Evolutionary conservation across 2,888 invertebrate genomes (phyloP), one percentile per base, ranked within the genome.

Genomic region (Melanostoma mellinum): DNA sequence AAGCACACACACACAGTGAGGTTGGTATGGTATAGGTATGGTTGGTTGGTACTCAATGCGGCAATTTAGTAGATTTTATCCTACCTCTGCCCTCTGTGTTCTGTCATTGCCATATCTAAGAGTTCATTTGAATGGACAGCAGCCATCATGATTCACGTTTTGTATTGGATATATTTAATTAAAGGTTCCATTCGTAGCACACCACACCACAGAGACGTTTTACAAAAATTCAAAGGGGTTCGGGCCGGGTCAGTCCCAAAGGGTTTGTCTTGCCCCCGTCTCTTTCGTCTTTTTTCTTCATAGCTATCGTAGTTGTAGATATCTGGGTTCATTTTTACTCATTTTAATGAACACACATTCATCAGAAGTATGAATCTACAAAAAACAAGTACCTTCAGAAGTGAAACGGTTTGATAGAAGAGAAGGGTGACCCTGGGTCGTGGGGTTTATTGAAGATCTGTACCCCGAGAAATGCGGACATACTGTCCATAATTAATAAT

Each of bases 161-260:
- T 77, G 77, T 82, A 82, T 82, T 82, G 77, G 81, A 82, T 82
- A 82, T 77, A 82, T 82, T 82, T 82, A 82, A 81, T 81, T 81
- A 81, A 81, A 81, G 76, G 81, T 76, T 81, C 72, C 81, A 76
- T 81, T 81, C 61, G 67, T 76, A 61, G 48, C 38, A 52, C 2
- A n/a, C 56, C 44, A 33, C 35, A 60, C 60, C 46, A 71, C 9
- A 55, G 33, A 30, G 20, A 20, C 20, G 20, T 5, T 5, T 67
- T 50, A 8, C 10, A 4, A 20, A 67, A 77, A 20, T 20, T 20
- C 20, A 20, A 81, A 77, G 72, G 77, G 81, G 42, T 42, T 38
- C 58, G 32, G 6, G 10, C 42, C 42, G 42, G 42, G 65, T 67
- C 55, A 48, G 60, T 77, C 81, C 81, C 76, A 81, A 71, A 67